Evolutionary conservation across 92 coral and sea anemone species (phyloP).

Genomic region (Diadumene lineata): DNA sequence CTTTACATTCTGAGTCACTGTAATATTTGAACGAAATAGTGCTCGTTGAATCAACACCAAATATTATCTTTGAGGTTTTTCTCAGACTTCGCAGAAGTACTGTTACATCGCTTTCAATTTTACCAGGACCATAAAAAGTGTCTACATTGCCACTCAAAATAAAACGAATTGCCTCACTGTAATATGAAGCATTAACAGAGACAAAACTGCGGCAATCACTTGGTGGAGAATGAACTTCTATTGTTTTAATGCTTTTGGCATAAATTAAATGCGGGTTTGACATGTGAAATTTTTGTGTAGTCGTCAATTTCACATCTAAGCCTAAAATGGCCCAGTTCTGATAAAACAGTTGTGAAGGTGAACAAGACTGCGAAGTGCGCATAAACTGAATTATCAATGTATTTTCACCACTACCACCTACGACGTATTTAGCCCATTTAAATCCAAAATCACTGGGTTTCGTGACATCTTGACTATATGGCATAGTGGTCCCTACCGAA

Average conservation of each 20-base stretch:
- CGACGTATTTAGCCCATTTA: slow-evolving; percentile 28
- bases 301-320: neutral
- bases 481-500: slow-evolving; percentile 15
- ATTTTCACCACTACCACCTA: slow-evolving; percentile 21
- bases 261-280: neutral
- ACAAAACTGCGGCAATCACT: neutral
- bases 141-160: neutral
- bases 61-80: neutral
- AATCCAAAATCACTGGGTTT: neutral
- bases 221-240: slow-evolving; percentile 9
- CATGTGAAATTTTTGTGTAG: neutral
- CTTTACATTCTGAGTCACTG: neutral
- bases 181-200: neutral
- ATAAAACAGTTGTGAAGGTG: neutral
- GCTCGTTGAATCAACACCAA: slow-evolving; percentile 13
- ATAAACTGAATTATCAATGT: slow-evolving; percentile 19
- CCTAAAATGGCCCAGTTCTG: slow-evolving; percentile 1
- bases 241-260: slow-evolving; percentile 11
- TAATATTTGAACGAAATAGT: slow-evolving; percentile 31
- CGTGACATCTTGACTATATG: neutral
- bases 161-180: slow-evolving; percentile 14
- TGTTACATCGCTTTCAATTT: slow-evolving; percentile 4
- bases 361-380: neutral
- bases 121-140: neutral
- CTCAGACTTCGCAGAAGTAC: slow-evolving; percentile 12